Base-by-base conservation (phyloP, 2,888 invertebrate genomes). In the Osedax fenrisi region DNA sequence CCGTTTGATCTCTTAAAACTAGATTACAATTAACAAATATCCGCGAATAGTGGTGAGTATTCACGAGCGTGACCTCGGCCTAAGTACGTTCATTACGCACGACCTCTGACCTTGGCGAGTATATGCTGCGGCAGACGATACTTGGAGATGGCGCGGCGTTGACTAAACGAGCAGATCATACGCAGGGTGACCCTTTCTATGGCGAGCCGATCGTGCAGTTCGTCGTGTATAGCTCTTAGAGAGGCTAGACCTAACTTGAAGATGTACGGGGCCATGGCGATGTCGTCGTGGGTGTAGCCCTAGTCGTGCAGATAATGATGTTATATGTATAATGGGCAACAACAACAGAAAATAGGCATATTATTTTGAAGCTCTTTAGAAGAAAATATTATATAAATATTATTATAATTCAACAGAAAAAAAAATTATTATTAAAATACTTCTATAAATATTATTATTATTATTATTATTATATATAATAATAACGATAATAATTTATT, bases 201-300 rank as follows among this genome's bases (percentile, higher is more conserved):
- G 5, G 24, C 67, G 41, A 41, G 41, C n/a, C 26, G 67, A 2
- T 17, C 23, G 5, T 67, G 24, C 13, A 67, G 24, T 26, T 67
- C 67, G 67, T 67, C 67, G 22, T 67, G 26, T 21, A 67, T 67
- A 10, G 67, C 22, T n/a, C 67, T 21, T 25, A 67, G 23, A 10
- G 24, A 25, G n/a, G 23, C 67, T 2, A 67, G 67, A 1, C 67
- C 25, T 3, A 67, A 25, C 10, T 67, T 67, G 26, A 67, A 67
- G 22, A 67, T 67, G 24, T 67, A 67, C 3, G 67, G 67, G 24
- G 67, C 67, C 23, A 13, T 67, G 25, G 26, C 26, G 22, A 67
- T 67, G 67, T 67, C 67, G 22, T 67, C 67, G 67, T 67, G 67
- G 24, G 67, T 67, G 67, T 25, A 67, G 13, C 67, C 67, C 41